Evolutionary conservation across 1,140 invertebrate species (phyloP), one percentile per base, ranked within the genome.

Genomic region (Drosophila mayri): DNA sequence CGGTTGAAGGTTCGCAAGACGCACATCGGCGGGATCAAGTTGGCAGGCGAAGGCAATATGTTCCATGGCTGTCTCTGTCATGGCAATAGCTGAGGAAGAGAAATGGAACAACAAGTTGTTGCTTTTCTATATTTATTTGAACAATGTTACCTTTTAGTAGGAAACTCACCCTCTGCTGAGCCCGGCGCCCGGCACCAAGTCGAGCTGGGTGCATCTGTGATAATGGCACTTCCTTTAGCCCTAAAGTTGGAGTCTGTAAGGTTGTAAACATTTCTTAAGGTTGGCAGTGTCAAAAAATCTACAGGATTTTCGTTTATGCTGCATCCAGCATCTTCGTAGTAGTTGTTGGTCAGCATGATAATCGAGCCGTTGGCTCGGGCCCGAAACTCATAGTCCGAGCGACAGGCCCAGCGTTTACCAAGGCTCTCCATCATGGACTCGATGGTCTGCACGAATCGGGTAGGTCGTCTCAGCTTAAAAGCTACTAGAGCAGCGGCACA

Each of bases 51-150:
- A 94, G 1, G 96, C 95, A 66, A 98, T 96, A 84, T 97, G 96
- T 76, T 98, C 97, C 94, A 98, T 95, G 11, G 97, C 94, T 20
- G 93, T 94, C 92, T 98, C 97, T 35, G 95, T 95, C 81, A 95
- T 93, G 4, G 94, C 94, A 14, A 95, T 88, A 30, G 91, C 94
- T 93, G 96, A 0, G 95, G 3, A 94, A 90, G 0, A 93, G 14
- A 14, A 18, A 1, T 38, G 1, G 11, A 14, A 35, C 3, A 5
- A n/a, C 20, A 12, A 14, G 7, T 14, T 2, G 18, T 16, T 12
- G 2, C 10, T 0, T 49, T 11, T 49, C 10, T 0, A 9, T 10
- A 5, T 28, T 25, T 25, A 25, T 5, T 25, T 0, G 1, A 7
- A 18, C 1, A 9, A 1, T 16, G 0, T n/a, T 16, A 8, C 1